Base-by-base conservation (phyloP, 2,888 invertebrate species). In the Hyposoter dolosus region DNA sequence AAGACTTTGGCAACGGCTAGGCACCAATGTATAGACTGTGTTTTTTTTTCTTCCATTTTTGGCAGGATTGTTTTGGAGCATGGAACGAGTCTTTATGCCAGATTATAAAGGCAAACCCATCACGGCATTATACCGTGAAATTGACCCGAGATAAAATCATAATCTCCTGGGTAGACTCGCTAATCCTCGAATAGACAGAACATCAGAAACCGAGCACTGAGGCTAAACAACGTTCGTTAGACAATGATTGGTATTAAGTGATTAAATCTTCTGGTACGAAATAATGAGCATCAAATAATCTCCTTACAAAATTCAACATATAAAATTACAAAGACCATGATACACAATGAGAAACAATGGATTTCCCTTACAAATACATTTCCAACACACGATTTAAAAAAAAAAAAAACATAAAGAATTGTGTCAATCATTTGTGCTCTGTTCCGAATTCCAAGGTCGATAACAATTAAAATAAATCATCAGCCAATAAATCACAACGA, bases 11-110 rank as follows among this genome's bases (percentile, higher is more conserved):
- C 32, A 47, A 45, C 32, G 45, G 9, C 28, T 71, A 71, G 71
- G 71, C 71, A 71, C 71, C 66, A 19, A 66, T 66, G 50, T 71
- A n/a, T n/a, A 71, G 50, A 71, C 35, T 45, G 28, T 47, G 28
- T 28, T 17, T 45, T 43, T n/a, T 17, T 19, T 19, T 19, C 19
- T 40, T 17, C 40, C n/a, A 10, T 17, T 32, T 71, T 35, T 71
- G 71, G 71, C 71, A 71, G 71, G 71, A 71, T 71, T 50, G 12
- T 35, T 71, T 32, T 19, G 19, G 4, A 17, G 28, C 19, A 47
- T 17, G 69, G 47, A 69, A 35, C 12, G 28, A 9, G 50, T n/a
- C 71, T 71, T 47, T 23, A n/a, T 71, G 19, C n/a, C 50, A 17
- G 47, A 47, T 32, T 32, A 7, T 35, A 32, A 28, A 71, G 50